phyloP scores from a whole-genome alignment of 2,113 vertebrate species.

The Nesogale talazaci region DNA sequence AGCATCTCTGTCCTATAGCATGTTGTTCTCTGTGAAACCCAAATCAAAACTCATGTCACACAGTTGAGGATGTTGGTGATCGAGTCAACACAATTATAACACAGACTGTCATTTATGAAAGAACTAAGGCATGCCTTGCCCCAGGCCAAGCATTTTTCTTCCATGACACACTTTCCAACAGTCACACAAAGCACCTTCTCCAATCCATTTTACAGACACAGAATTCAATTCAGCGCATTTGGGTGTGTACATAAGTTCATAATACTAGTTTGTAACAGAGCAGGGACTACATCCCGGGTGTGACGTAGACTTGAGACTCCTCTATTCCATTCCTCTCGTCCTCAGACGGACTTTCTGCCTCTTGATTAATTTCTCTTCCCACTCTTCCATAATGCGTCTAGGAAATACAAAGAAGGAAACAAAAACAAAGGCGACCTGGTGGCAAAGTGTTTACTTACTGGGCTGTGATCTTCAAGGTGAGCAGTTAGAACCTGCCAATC shows the following conservation, averaged over 20 bases:
- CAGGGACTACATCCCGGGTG: neutral
- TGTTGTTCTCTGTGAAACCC: neutral
- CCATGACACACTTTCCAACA: neutral
- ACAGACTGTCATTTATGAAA: neutral
- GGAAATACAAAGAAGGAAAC: constrained; percentile 5
- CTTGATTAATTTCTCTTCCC: neutral
- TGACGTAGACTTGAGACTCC: neutral
- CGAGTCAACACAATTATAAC: neutral
- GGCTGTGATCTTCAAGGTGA: no score
- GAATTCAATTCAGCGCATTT: neutral
- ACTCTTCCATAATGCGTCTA: neutral
- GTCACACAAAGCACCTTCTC: neutral
- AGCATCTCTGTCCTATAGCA: neutral
- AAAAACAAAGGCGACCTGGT: no score
- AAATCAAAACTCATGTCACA: neutral
- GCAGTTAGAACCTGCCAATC: no score
- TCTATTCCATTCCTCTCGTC: neutral
- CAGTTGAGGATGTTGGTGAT: neutral
- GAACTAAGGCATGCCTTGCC: neutral
- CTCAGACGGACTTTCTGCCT: neutral
- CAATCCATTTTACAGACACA: neutral
- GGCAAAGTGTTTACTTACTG: no score
- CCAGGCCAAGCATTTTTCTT: neutral
- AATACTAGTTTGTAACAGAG: neutral
- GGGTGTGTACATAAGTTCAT: neutral